A percentile compares a stretch with the other conserved stretches of the same genome.
Conservation (phyloP, 2,797 vertebrate species). For the Platalea minor region DNA sequence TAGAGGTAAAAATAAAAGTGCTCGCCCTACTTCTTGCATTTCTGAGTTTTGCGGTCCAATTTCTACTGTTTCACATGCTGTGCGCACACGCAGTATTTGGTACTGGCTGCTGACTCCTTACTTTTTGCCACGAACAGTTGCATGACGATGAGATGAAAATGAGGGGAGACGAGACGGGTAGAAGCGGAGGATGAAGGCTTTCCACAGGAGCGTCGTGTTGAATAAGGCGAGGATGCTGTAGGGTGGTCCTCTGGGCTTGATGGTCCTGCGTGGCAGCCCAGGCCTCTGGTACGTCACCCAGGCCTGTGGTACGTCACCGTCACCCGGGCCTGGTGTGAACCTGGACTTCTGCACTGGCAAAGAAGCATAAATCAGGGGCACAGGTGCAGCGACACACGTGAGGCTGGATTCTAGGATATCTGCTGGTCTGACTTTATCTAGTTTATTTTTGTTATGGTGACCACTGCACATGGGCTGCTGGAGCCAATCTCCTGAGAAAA, state of each 20-base stretch:
- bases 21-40: not conserved
- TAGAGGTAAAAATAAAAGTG: not conserved
- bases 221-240: not conserved
- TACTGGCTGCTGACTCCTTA: not conserved
- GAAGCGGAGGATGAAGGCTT: not conserved
- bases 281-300: not conserved
- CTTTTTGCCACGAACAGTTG: not conserved
- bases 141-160: not conserved
- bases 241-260: not conserved
- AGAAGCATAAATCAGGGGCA: not conserved
- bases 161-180: not conserved
- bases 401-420: not conserved
- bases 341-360: not conserved
- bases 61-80: not conserved
- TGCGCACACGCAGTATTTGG: not conserved
- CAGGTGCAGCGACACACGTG: rapidly evolving
- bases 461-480: not conserved
- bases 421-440: not conserved
- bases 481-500: not conserved
- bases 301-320: not conserved
- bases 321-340: not conserved
- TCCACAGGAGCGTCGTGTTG: rapidly evolving
- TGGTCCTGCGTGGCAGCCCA: rapidly evolving
- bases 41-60: not conserved
- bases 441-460: not conserved